Conservation (phyloP, 2,113 vertebrate species). For the Ciconia boyciana region DNA sequence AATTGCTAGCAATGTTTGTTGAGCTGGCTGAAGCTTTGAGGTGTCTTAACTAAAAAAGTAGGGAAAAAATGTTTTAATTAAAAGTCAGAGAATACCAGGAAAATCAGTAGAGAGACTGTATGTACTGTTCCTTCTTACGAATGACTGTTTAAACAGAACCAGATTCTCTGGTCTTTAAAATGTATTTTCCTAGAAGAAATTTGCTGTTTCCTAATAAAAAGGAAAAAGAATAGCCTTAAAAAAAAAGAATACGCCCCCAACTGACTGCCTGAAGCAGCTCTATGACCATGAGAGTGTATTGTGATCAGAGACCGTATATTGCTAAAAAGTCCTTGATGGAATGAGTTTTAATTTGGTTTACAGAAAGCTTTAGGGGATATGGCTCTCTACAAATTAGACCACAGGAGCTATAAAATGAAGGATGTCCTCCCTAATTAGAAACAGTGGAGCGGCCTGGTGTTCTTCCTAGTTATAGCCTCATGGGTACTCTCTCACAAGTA, state of each 20-base stretch:
- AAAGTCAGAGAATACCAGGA: slow-evolving; percentile 11
- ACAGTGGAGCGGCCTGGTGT: slow-evolving; percentile 51
- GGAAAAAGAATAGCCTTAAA: background rate
- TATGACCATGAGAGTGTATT: background rate
- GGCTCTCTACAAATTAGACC: slow-evolving; percentile 57
- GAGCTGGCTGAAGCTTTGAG: background rate
- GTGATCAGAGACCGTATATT: slow-evolving; percentile 28
- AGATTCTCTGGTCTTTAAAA: slow-evolving; percentile 16
- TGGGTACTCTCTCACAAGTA: slow-evolving; percentile 29
- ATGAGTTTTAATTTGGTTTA: slow-evolving; percentile 67
- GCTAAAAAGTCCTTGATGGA: slow-evolving; percentile 58
- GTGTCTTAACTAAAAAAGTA: background rate
- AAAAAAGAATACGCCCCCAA: background rate
- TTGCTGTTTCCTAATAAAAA: slow-evolving; percentile 1
- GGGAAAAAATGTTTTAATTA: background rate
- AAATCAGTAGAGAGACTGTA: background rate
- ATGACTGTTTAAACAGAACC: slow-evolving; percentile 31
- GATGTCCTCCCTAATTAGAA: slow-evolving; percentile 67
- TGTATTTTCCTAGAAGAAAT: slow-evolving; percentile 28
- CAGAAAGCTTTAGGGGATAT: slow-evolving; percentile 63
- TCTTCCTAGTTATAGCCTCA: background rate
- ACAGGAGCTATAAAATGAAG: slow-evolving; percentile 65
- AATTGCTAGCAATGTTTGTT: background rate
- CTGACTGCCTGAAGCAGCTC: slow-evolving; percentile 9
- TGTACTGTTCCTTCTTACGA: background rate